Evolutionary conservation across 2,797 vertebrate genomes (phyloP).

Genomic region (Lutjanus argentimaculatus): DNA sequence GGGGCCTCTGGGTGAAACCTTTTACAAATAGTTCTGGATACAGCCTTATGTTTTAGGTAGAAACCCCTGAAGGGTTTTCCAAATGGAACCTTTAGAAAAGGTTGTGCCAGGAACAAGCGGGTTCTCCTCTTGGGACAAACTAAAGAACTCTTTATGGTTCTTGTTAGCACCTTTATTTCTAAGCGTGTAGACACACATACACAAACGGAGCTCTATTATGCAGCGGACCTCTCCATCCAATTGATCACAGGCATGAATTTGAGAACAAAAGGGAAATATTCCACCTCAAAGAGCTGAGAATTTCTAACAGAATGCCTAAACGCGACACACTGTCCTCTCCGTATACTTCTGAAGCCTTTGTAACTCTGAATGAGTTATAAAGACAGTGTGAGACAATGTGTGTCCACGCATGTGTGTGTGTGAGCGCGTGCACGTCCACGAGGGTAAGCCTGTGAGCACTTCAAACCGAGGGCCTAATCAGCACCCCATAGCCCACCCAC

Average conservation of each 20-base stretch:
- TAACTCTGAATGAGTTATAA: slow-evolving; percentile 67
- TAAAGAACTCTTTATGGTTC: too few species aligned
- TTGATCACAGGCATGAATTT: slow-evolving; percentile 76
- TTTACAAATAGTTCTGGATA: too few species aligned
- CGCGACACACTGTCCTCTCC: slow-evolving; percentile 54
- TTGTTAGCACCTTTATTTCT: too few species aligned
- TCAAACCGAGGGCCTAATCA: slow-evolving; percentile 83
- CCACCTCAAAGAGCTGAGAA: slow-evolving; percentile 71
- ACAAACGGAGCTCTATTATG: slow-evolving; percentile 59
- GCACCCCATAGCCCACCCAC: slow-evolving; percentile 80
- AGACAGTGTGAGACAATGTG: slow-evolving; percentile 50
- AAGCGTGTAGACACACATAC: slow-evolving; percentile 11
- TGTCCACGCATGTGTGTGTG: slow-evolving; percentile 20
- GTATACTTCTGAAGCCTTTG: slow-evolving; percentile 69
- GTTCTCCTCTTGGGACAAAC: too few species aligned
- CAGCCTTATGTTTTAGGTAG: too few species aligned
- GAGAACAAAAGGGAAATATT: slow-evolving; percentile 80
- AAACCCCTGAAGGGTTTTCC: too few species aligned
- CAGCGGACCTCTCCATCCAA: slow-evolving; percentile 59
- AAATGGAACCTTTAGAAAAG: too few species aligned
- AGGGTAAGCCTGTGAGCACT: slow-evolving; percentile 72
- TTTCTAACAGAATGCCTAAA: slow-evolving; percentile 80
- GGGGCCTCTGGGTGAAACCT: too few species aligned
- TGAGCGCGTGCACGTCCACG: slow-evolving; percentile 38
- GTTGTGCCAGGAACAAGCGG: too few species aligned